A percentile compares a stretch with the other conserved stretches of the same genome.
These are phyloP conservation scores for Engraulis encrasicolus DNA, from an alignment of 2,113 vertebrate species.

Conservation along the genomic window DNA sequence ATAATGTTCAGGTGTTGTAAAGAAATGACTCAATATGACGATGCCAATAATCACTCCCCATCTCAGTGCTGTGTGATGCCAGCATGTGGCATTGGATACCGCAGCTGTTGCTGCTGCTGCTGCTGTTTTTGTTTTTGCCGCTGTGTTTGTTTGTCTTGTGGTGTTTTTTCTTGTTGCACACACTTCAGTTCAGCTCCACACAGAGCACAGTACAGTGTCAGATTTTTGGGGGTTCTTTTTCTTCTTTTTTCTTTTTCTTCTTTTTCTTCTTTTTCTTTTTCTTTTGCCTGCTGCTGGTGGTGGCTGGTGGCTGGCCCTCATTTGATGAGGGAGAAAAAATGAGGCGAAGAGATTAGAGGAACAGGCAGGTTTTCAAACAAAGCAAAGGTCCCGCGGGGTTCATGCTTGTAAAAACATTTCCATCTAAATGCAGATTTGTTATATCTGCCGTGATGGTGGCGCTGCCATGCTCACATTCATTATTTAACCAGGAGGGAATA, in stretches of 20 bases:
- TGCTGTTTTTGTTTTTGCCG: conserved; percentile 13
- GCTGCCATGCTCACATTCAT: conserved; percentile 64
- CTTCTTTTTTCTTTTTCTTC: no score
- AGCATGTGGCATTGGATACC: neutral
- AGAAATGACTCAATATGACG: conserved; percentile 60
- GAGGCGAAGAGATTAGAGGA: conserved; percentile 50
- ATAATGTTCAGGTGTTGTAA: conserved; percentile 58
- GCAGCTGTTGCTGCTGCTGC: no score
- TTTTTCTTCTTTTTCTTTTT: no score
- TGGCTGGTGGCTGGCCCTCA: conserved; percentile 51
- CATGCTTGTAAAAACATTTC: conserved; percentile 71
- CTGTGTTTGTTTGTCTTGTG: neutral
- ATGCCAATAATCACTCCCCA: conserved; percentile 45
- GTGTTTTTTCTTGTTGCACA: no score
- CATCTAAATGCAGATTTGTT: conserved; percentile 81
- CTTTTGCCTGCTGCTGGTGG: no score
- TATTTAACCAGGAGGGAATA: conserved; percentile 56
- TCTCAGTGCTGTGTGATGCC: neutral
- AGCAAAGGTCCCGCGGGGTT: conserved; percentile 57
- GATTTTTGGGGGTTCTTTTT: no score
- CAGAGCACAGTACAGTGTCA: no score
- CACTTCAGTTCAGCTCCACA: no score
- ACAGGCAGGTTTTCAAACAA: conserved; percentile 65
- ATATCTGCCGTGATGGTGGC: conserved; percentile 47
- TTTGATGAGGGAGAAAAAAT: conserved; percentile 51